Percentiles rank a stretch among this genome's conserved stretches.
phyloP scores from a whole-genome alignment of 1,140 invertebrate species.

The Maconellicoccus hirsutus region DNA sequence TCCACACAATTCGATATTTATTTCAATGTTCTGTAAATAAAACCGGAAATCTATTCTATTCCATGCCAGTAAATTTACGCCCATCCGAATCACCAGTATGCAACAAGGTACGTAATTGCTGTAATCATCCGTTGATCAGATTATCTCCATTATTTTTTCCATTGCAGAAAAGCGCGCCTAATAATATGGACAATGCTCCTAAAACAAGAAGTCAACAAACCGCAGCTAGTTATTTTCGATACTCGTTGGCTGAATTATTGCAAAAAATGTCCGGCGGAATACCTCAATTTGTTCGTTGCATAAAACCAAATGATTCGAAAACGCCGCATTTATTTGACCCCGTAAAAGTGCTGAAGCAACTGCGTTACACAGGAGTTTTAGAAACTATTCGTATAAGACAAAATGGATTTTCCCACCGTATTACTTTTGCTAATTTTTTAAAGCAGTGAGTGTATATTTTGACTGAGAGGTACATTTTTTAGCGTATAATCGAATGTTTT shows the following conservation, averaged over 20 bases:
- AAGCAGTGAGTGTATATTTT: slow-evolving; percentile 44
- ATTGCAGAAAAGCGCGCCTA: not conserved
- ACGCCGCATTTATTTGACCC: slow-evolving; percentile 54
- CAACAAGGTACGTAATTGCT: not conserved
- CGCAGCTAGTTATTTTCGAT: slow-evolving; percentile 71
- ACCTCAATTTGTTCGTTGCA: slow-evolving; percentile 72
- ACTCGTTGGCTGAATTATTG: slow-evolving; percentile 70
- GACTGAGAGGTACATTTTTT: not conserved
- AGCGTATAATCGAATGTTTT: not conserved
- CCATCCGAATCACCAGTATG: not conserved
- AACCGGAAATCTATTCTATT: slow-evolving; percentile 59
- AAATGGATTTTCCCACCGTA: slow-evolving; percentile 67
- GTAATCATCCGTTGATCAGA: not conserved
- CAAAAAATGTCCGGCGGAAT: slow-evolving; percentile 65
- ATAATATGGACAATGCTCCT: slow-evolving; percentile 35
- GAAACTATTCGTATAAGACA: slow-evolving; percentile 71
- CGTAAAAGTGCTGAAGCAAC: slow-evolving; percentile 58
- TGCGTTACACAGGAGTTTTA: slow-evolving; percentile 66
- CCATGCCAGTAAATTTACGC: slow-evolving; percentile 28
- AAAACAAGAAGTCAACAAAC: slow-evolving; percentile 74
- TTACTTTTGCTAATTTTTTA: slow-evolving; percentile 66
- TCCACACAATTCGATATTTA: slow-evolving; percentile 57
- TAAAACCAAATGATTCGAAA: slow-evolving; percentile 67
- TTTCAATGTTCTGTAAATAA: slow-evolving; percentile 73
- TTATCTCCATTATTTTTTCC: not conserved